These are phyloP conservation scores for Dicyrtomina minuta DNA, from an alignment of 2,888 invertebrate species.

Conservation along the genomic window DNA sequence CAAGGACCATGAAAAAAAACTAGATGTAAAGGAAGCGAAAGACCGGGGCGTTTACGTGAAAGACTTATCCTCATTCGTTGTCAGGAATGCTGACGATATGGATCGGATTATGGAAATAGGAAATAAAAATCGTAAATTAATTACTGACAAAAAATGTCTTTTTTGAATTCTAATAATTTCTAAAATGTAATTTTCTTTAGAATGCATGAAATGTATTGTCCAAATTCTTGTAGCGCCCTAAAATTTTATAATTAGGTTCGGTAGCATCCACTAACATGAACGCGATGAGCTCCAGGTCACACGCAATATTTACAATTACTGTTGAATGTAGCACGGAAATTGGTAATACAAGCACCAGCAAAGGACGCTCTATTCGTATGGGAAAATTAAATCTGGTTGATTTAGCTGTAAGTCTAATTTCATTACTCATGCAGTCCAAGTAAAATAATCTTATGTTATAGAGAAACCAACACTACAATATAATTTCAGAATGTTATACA, in stretches of 20 bases:
- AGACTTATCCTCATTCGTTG: constrained; percentile 95
- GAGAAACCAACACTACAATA: too few species aligned
- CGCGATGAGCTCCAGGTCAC: constrained; percentile 90
- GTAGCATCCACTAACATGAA: constrained; percentile 97
- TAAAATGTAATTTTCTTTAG: neutral
- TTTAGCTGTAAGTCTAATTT: constrained; percentile 72
- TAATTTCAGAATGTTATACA: neutral
- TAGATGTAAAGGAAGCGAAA: constrained; percentile 86
- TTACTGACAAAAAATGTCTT: too few species aligned
- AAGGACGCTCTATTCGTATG: constrained; percentile 66
- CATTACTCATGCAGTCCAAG: too few species aligned
- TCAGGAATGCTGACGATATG: constrained; percentile 93
- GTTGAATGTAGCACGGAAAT: constrained; percentile 86
- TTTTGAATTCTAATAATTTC: too few species aligned
- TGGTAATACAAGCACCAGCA: constrained; percentile 63
- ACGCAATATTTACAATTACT: constrained; percentile 97
- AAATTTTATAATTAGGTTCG: constrained; percentile 60
- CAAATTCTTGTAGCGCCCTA: neutral
- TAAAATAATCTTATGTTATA: too few species aligned
- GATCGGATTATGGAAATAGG: constrained; percentile 94
- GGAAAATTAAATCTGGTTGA: constrained; percentile 98
- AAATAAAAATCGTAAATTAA: constrained; percentile 80
- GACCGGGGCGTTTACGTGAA: constrained; percentile 98
- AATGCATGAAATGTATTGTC: neutral
- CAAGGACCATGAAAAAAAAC: constrained; percentile 77